These are phyloP conservation scores for Eueides isabella DNA, from an alignment of 1,140 invertebrate genomes.

Conservation along the genomic window DNA sequence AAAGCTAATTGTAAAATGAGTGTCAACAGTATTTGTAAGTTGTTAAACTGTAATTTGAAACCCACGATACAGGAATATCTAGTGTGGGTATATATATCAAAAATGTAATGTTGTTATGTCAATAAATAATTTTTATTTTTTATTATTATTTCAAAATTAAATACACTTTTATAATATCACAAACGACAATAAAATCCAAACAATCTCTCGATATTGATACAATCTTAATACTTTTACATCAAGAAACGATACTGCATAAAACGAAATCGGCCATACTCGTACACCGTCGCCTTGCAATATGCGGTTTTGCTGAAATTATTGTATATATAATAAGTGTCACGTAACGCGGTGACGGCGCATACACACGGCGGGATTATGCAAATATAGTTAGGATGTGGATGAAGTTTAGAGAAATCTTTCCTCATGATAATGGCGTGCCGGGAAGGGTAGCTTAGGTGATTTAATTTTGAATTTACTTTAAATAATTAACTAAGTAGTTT, in stretches of 20 bases:
- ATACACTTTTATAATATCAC: too few species aligned
- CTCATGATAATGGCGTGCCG: constrained; percentile 31
- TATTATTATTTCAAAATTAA: too few species aligned
- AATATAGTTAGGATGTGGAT: constrained; percentile 40
- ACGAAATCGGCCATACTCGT: constrained; percentile 26
- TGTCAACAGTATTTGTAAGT: too few species aligned
- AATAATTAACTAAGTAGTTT: not conserved
- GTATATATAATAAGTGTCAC: constrained; percentile 47
- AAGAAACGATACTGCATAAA: constrained; percentile 28
- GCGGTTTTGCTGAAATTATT: constrained; percentile 43
- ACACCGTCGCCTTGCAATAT: constrained; percentile 38
- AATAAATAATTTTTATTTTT: too few species aligned
- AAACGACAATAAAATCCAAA: not conserved
- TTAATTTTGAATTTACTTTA: constrained; percentile 7
- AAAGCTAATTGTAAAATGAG: too few species aligned
- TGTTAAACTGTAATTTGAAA: too few species aligned
- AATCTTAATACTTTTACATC: not conserved
- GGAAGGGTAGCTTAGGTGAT: constrained; percentile 11
- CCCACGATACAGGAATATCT: too few species aligned
- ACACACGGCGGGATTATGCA: constrained; percentile 50
- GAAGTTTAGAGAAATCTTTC: constrained; percentile 34
- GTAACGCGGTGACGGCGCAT: constrained; percentile 48
- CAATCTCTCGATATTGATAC: not conserved
- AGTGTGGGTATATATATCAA: too few species aligned
- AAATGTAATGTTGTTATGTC: too few species aligned